A percentile compares a stretch with the other conserved stretches of the same genome.
These are phyloP conservation scores for Watsonalla cultraria DNA, from an alignment of 2,888 invertebrate genomes.

Conservation along the genomic window DNA sequence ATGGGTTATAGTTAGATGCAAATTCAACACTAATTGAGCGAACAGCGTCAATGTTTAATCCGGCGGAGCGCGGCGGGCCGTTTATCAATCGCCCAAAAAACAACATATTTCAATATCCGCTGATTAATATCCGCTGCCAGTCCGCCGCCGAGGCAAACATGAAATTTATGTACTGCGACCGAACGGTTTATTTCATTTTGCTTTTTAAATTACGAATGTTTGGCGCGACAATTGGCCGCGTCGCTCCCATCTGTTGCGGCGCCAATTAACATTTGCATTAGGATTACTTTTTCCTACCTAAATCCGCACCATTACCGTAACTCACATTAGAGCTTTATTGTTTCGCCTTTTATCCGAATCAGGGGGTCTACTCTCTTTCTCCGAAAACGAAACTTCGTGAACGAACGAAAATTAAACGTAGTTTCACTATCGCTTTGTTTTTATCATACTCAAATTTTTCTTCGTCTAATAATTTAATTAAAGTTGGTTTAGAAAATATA, in stretches of 20 bases:
- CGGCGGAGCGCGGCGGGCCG: slow-evolving; percentile 58
- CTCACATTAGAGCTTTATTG: neutral
- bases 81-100: slow-evolving; percentile 77
- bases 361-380: too few species aligned
- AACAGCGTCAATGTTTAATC: slow-evolving; percentile 71
- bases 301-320: slow-evolving; percentile 6
- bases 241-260: slow-evolving; percentile 72
- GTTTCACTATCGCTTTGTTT: too few species aligned
- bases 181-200: slow-evolving; percentile 74
- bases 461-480: too few species aligned
- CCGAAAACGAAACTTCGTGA: too few species aligned
- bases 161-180: slow-evolving; percentile 78
- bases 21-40: slow-evolving; percentile 63
- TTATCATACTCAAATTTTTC: too few species aligned
- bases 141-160: slow-evolving; percentile 72
- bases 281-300: slow-evolving; percentile 36
- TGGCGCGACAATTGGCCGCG: slow-evolving; percentile 67
- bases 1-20: slow-evolving; percentile 13
- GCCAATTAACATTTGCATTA: slow-evolving; percentile 69
- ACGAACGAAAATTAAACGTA: too few species aligned
- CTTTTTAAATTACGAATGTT: slow-evolving; percentile 77
- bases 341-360: neutral
- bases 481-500: too few species aligned
- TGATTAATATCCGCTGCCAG: slow-evolving; percentile 78
- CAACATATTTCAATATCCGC: slow-evolving; percentile 79